These are phyloP conservation scores for Oppia nitens DNA, from an alignment of 1,140 invertebrate species.

Conservation along the genomic window DNA sequence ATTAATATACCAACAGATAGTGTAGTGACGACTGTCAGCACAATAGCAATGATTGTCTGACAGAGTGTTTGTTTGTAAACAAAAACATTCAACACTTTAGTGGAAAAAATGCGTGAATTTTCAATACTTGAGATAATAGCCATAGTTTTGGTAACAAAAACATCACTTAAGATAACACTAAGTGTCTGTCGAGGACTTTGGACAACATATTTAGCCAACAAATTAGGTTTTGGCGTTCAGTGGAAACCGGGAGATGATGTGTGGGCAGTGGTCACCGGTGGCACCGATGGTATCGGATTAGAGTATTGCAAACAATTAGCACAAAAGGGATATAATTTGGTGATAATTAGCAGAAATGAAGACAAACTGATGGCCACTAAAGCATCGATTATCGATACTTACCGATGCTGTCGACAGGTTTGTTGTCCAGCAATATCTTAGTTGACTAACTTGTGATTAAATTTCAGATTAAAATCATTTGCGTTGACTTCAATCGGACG, in stretches of 20 bases:
- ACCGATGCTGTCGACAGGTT: slow-evolving; percentile 1
- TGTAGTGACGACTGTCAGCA: too few relatives aligned
- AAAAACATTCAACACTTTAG: too few relatives aligned
- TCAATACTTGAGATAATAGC: not conserved
- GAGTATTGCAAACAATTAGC: slow-evolving; percentile 69
- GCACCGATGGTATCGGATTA: slow-evolving; percentile 78
- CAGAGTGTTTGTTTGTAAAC: not conserved
- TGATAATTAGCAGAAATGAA: slow-evolving; percentile 69
- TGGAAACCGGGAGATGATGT: slow-evolving; percentile 13
- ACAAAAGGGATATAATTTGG: slow-evolving; percentile 57
- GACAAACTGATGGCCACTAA: slow-evolving; percentile 36
- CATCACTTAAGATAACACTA: not conserved
- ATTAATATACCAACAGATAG: too few relatives aligned
- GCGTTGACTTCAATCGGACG: slow-evolving; percentile 12
- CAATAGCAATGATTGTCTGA: too few relatives aligned
- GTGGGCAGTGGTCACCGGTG: slow-evolving; percentile 54
- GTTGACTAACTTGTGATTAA: not conserved
- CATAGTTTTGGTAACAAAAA: not conserved
- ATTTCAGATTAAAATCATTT: not conserved
- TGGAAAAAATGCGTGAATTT: not conserved
- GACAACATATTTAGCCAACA: slow-evolving; percentile 18
- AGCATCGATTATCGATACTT: not conserved
- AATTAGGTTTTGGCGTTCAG: slow-evolving; percentile 24
- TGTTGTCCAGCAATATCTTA: too few relatives aligned
- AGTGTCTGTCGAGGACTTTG: not conserved